Conservation (phyloP, 1,140 invertebrate species). For the Drosophila kohkoa region DNA sequence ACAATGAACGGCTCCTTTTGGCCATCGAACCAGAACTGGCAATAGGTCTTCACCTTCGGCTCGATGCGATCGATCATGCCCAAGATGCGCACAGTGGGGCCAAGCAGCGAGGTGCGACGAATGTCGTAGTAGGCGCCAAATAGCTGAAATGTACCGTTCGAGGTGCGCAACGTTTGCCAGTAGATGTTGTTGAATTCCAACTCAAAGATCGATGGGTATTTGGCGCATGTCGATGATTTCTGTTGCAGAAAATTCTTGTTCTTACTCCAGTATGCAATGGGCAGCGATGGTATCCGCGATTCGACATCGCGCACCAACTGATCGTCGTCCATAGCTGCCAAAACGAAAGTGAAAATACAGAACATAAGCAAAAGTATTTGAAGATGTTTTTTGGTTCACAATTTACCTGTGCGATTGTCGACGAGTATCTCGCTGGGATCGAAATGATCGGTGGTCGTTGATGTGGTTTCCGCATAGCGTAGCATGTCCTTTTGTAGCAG, state of each 20-base stretch:
- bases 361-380: not conserved
- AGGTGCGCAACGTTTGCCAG: slow-evolving; percentile 93
- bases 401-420: slow-evolving; percentile 83
- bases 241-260: slow-evolving; percentile 89
- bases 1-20: slow-evolving; percentile 92
- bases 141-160: slow-evolving; percentile 94
- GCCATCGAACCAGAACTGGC: slow-evolving; percentile 96
- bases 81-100: slow-evolving; percentile 93
- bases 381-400: not conserved
- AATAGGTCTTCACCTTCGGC: slow-evolving; percentile 92
- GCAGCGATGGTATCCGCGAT: slow-evolving; percentile 91
- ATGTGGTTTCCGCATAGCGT: slow-evolving; percentile 75
- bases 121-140: slow-evolving; percentile 96
- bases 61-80: slow-evolving; percentile 96
- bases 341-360: not conserved
- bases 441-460: slow-evolving; percentile 82
- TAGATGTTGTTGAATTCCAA: slow-evolving; percentile 96
- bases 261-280: slow-evolving; percentile 93
- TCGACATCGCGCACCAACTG: slow-evolving; percentile 91
- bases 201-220: slow-evolving; percentile 94
- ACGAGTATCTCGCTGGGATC: slow-evolving; percentile 83
- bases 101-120: slow-evolving; percentile 90
- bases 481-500: slow-evolving; percentile 82
- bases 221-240: slow-evolving; percentile 90
- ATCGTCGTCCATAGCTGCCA: slow-evolving; percentile 87